Evolutionary conservation across 2,113 vertebrate species (phyloP).

Genomic region (Spermophilus dauricus): DNA sequence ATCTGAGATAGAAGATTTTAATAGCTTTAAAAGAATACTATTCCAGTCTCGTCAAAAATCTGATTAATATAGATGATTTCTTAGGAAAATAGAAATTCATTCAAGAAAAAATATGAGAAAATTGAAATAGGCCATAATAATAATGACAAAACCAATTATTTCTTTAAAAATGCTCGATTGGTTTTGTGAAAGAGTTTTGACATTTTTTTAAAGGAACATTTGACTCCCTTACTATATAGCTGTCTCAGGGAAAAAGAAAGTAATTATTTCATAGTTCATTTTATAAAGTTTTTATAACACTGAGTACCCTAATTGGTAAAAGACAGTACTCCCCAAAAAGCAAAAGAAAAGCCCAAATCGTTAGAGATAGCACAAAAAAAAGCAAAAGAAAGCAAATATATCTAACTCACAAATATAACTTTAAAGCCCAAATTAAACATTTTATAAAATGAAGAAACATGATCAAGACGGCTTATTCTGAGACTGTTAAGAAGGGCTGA

Average conservation of each 20-base stretch:
- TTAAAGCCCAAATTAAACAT: not conserved
- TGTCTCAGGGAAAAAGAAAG: not conserved
- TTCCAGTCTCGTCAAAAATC: not conserved
- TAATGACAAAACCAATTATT: not conserved
- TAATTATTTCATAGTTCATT: conserved; percentile 26
- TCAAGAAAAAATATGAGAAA: not conserved
- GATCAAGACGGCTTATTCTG: not conserved
- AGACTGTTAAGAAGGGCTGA: not conserved
- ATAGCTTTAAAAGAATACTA: not conserved
- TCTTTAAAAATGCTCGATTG: conserved; percentile 32
- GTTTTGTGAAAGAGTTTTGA: not conserved
- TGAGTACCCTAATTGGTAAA: not conserved
- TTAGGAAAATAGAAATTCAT: conserved; percentile 21
- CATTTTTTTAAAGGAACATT: conserved; percentile 1
- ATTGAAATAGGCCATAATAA: not conserved
- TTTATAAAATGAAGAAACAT: not conserved
- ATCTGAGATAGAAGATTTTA: conserved; percentile 12
- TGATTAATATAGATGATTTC: not conserved
- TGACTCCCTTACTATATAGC: not conserved
- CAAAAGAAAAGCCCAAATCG: not conserved
- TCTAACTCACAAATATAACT: not conserved
- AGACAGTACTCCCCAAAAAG: not conserved
- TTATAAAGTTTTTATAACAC: conserved; percentile 27
- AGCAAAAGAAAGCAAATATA: not conserved
- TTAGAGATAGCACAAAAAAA: not conserved